These are phyloP conservation scores for Drosophila siamana DNA, from an alignment of 2,888 invertebrate genomes.

Conservation along the genomic window DNA sequence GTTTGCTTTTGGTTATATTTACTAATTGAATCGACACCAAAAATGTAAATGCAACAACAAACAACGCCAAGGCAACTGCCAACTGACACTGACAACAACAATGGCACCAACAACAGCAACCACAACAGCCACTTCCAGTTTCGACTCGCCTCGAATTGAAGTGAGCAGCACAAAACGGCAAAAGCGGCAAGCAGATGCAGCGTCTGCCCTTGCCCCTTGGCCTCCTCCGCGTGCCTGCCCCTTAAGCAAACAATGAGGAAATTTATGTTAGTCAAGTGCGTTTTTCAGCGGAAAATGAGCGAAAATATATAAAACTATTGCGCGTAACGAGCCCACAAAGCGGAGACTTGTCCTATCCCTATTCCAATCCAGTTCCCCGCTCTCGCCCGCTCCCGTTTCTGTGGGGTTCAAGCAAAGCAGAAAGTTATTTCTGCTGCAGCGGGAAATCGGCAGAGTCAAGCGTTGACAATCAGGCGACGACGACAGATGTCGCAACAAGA, in stretches of 20 bases:
- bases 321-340: constrained; percentile 67
- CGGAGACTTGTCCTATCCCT: constrained; percentile 1
- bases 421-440: constrained; percentile 21
- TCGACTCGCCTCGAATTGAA: constrained; percentile 48
- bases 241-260: constrained; percentile 75
- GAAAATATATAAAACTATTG: constrained; percentile 67
- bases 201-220: constrained; percentile 23
- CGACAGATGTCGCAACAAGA: constrained; percentile 56
- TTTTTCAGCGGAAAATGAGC: constrained; percentile 77
- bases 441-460: not conserved
- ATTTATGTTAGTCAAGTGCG: constrained; percentile 80
- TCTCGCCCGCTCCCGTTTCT: constrained; percentile 15
- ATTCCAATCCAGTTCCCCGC: not conserved
- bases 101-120: constrained; percentile 32
- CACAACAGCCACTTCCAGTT: constrained; percentile 64
- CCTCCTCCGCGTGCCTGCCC: constrained; percentile 26
- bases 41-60: constrained; percentile 83
- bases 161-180: constrained; percentile 20
- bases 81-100: constrained; percentile 61
- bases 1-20: constrained; percentile 83
- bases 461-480: constrained; percentile 53
- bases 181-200: constrained; percentile 36
- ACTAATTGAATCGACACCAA: constrained; percentile 85
- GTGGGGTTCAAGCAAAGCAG: constrained; percentile 29
- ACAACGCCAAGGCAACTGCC: constrained; percentile 61